Conservation (phyloP, 1,140 invertebrate species). For the Euura saliciscinereae region DNA sequence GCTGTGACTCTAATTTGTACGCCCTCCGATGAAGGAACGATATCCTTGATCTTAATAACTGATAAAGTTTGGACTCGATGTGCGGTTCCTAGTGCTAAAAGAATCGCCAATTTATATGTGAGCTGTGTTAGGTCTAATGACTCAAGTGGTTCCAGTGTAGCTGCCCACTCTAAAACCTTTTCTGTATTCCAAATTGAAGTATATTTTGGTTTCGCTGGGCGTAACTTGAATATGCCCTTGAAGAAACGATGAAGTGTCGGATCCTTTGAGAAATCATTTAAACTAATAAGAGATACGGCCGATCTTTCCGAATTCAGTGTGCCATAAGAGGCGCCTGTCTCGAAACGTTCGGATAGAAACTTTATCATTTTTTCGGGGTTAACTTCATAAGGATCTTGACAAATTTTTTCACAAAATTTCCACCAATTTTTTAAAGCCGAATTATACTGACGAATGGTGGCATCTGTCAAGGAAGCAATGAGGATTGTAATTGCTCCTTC, state of each 20-base stretch:
- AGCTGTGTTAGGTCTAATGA: conserved; percentile 26
- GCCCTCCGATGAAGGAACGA: neutral
- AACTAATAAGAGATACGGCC: conserved; percentile 28
- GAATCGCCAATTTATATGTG: conserved; percentile 24
- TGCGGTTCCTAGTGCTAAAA: conserved; percentile 31
- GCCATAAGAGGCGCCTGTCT: conserved; percentile 27
- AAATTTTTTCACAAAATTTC: conserved; percentile 20
- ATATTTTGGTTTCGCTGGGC: conserved; percentile 31
- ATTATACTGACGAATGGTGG: conserved; percentile 41
- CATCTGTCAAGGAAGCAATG: conserved; percentile 32
- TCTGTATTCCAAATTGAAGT: conserved; percentile 32
- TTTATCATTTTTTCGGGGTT: neutral
- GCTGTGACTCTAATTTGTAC: neutral
- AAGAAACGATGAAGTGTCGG: conserved; percentile 29
- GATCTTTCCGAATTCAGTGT: conserved; percentile 32
- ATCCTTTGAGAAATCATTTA: conserved; percentile 26
- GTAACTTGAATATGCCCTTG: conserved; percentile 30
- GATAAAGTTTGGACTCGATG: conserved; percentile 26
- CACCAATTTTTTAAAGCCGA: conserved; percentile 26
- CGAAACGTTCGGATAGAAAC: conserved; percentile 27
- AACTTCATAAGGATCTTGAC: conserved; percentile 8
- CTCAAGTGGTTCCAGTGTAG: conserved; percentile 11
- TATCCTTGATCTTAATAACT: neutral
- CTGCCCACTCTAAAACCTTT: conserved; percentile 29
- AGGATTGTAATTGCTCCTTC: conserved; percentile 19